These are phyloP conservation scores for Pangasius sanitwongsei DNA, from an alignment of 2,797 vertebrate species.

Conservation along the genomic window DNA sequence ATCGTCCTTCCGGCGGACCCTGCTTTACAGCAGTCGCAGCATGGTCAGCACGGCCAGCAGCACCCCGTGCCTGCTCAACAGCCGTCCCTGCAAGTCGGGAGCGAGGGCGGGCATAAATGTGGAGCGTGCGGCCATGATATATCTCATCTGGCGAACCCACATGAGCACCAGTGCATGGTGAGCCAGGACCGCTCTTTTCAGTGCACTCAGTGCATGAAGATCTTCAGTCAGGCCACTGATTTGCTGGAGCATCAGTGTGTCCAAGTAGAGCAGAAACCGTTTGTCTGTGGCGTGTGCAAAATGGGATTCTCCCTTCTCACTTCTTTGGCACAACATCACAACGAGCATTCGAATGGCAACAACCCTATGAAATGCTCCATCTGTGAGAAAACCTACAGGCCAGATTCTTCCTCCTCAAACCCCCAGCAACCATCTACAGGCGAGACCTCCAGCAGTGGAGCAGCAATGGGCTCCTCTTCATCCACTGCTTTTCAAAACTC, in stretches of 20 bases:
- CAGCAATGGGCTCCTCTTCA: slow-evolving; percentile 71
- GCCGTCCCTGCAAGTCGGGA: slow-evolving; percentile 76
- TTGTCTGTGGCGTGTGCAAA: slow-evolving; percentile 94
- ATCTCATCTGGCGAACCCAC: slow-evolving; percentile 89
- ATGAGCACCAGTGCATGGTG: slow-evolving; percentile 95
- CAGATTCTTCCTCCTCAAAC: slow-evolving; percentile 75
- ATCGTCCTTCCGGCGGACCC: slow-evolving; percentile 91
- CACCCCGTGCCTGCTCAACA: slow-evolving; percentile 71
- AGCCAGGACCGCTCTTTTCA: slow-evolving; percentile 95
- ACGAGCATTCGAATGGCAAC: slow-evolving; percentile 83
- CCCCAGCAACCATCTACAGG: slow-evolving; percentile 78
- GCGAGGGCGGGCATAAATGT: slow-evolving; percentile 87
- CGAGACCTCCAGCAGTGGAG: slow-evolving; percentile 72
- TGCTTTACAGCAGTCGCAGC: slow-evolving; percentile 68
- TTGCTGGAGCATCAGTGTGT: slow-evolving; percentile 94
- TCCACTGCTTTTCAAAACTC: slow-evolving; percentile 72
- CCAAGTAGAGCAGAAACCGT: slow-evolving; percentile 96
- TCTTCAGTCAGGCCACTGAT: slow-evolving; percentile 96
- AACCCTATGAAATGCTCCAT: slow-evolving; percentile 95
- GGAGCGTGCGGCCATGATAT: slow-evolving; percentile 92
- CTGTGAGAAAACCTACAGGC: slow-evolving; percentile 94
- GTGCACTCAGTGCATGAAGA: slow-evolving; percentile 97
- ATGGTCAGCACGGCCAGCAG: slow-evolving; percentile 57
- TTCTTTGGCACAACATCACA: slow-evolving; percentile 93
- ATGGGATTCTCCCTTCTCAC: slow-evolving; percentile 98